Evolutionary conservation across 2,888 invertebrate species (phyloP), one percentile per base, ranked within the genome.

Genomic region (Phlogophora meticulosa): DNA sequence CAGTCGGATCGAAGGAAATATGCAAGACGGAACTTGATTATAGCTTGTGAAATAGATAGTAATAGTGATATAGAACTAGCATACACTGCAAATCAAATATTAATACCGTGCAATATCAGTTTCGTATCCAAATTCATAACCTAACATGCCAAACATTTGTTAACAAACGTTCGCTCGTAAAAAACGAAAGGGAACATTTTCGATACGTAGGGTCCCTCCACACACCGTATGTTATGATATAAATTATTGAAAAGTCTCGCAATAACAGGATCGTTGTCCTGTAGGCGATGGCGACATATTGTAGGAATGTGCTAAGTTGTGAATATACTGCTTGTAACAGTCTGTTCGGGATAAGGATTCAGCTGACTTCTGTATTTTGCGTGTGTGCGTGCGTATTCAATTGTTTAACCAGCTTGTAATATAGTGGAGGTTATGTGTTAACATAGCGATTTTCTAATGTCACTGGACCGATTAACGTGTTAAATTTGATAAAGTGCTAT

Each of bases 191-290:
- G 48, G 59, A 65, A 53, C 69, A 81, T 58, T 58, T 74, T 81
- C 72, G 69, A 80, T 74, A 72, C 68, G 60, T 71, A 72, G 71
- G 72, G 69, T 66, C 74, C 58, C 46, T 55, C 84, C 87, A 13
- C 38, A 74, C 36, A 67, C 49, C 66, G 87, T 88, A 83, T 88
- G 90, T 90, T 90, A 88, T 87, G 85, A 87, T 90, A 92, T 93
- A 93, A 93, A 91, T 93, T 93, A 93, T 92, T 91, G 93, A 91
- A 92, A 93, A 93, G 91, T 93, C 88, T 88, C 82, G 90, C 89
- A 87, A 91, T 93, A 93, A 92, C 92, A 89, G 87, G 81, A 80
- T 85, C 69, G 66, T 59, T 73, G 69, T 84, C 72, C 82, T 70
- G 55, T 79, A 72, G 88, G 92, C 92, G 89, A 89, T 72, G 88